Percentiles rank a stretch among this genome's conserved stretches.
These are phyloP conservation scores for Patella pellucida DNA, from an alignment of 2,888 invertebrate genomes.

Conservation along the genomic window DNA sequence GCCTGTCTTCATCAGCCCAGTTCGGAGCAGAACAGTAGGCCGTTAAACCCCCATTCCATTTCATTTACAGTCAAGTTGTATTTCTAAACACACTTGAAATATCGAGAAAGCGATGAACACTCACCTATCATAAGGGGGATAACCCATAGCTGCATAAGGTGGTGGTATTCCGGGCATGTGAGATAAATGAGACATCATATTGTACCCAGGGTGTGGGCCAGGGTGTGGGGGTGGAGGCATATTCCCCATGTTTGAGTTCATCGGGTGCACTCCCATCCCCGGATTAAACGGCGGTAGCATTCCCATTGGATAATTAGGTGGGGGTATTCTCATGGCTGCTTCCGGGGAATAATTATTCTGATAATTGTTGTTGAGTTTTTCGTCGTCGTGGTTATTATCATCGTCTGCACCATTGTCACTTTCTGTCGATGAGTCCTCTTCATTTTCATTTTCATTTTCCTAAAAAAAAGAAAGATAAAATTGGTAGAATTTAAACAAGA, in stretches of 20 bases:
- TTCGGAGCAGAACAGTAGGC: no score
- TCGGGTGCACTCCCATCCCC: background rate
- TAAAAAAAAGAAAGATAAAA: background rate
- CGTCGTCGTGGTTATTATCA: background rate
- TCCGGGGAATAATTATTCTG: background rate
- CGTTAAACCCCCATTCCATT: no score
- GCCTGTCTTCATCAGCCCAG: no score
- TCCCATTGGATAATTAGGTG: background rate
- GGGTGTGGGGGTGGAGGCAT: slow-evolving; percentile 12
- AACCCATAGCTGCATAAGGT: slow-evolving; percentile 2
- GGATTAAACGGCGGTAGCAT: background rate
- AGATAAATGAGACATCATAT: background rate
- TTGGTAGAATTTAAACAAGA: background rate
- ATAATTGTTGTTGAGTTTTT: background rate
- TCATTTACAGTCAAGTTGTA: no score
- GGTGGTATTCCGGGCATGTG: slow-evolving; percentile 7
- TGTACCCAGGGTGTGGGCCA: slow-evolving; percentile 4
- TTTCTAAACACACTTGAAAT: no score
- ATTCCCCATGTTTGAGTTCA: background rate
- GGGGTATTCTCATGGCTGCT: background rate
- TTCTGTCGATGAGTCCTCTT: background rate
- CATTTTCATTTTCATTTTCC: slow-evolving; percentile 2
- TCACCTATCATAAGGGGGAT: background rate
- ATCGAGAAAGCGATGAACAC: background rate
- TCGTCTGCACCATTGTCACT: background rate